Base-by-base conservation (phyloP, 2,888 invertebrate genomes). In the Pyrrhopygopsis socrates region DNA sequence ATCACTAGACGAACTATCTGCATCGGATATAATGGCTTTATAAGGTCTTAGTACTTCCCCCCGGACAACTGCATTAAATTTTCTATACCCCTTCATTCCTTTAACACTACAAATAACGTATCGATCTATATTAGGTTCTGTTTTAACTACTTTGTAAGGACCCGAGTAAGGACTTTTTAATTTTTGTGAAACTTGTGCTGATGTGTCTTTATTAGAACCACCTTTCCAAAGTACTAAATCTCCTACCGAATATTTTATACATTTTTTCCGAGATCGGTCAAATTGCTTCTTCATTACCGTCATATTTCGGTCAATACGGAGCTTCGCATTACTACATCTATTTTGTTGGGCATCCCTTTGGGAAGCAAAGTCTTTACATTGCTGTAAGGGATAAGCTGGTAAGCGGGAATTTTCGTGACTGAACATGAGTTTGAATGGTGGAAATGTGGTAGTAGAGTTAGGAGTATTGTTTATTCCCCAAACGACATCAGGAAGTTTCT, bases 381-480 rank as follows among this genome's bases (percentile, higher is more conserved):
- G 38, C 11, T 45, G 15, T 3, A 18, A 45, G 9, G 15, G 45
- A 45, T 15, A 45, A 45, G 45, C 9, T 18, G 45, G 45, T 15
- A 15, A 45, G 15, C 45, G 45, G 18, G 45, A 45, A 15, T 45
- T 45, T 45, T 9, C 9, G 18, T 45, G 45, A 15, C 45, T 18
- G 18, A 45, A 45, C 45, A 45, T 45, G 18, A 45, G 9, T 9
- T 80, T 82, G 58, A 88, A 87, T 30, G 88, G 90, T 18, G 90
- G n/a, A 50, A 73, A 58, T 0, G 67, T 30, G 11, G 87, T 89
- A 18, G 83, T 84, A 2, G 80, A 3, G 65, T 85, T 75, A 3
- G 71, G 76, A 9, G 88, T 84, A 63, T 89, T 91, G 71, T 89
- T 91, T 24, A 91, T 91, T 9, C 91, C 87, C 89, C 87, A 88